Evolutionary conservation across 2,797 vertebrate genomes (phyloP).

Genomic region (Phoeniculus purpureus): DNA sequence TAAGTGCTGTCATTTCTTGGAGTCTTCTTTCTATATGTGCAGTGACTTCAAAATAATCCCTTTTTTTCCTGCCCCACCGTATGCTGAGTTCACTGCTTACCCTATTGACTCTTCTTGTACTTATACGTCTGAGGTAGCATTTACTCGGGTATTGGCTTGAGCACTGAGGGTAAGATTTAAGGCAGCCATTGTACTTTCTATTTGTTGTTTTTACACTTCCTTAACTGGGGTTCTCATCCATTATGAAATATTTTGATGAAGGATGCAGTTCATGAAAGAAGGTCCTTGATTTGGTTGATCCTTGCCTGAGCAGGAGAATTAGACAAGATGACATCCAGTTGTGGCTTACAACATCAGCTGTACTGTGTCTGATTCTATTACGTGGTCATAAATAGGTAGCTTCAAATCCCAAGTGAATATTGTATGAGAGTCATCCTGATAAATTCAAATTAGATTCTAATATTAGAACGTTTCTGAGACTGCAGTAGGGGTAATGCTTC

Average conservation of each 20-base stretch:
- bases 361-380: conserved; percentile 15
- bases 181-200: conserved; percentile 64
- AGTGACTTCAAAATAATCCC: background rate
- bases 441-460: background rate
- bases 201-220: background rate
- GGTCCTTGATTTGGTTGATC: conserved; percentile 63
- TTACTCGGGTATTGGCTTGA: background rate
- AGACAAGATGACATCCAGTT: background rate
- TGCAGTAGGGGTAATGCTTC: conserved; percentile 63
- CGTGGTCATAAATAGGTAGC: conserved; percentile 69
- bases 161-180: background rate
- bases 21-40: background rate
- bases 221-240: too few relatives aligned
- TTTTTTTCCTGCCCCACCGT: background rate
- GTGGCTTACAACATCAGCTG: background rate
- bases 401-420: conserved; percentile 50
- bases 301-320: background rate
- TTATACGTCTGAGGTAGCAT: background rate
- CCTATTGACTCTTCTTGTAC: background rate
- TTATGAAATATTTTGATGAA: conserved; percentile 70
- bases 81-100: background rate
- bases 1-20: background rate
- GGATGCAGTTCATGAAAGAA: conserved; percentile 73
- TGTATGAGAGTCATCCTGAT: background rate
- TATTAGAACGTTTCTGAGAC: conserved; percentile 72